These are phyloP conservation scores for Gymnoscopelus microlampas DNA, from an alignment of 2,797 vertebrate genomes.

Conservation along the genomic window DNA sequence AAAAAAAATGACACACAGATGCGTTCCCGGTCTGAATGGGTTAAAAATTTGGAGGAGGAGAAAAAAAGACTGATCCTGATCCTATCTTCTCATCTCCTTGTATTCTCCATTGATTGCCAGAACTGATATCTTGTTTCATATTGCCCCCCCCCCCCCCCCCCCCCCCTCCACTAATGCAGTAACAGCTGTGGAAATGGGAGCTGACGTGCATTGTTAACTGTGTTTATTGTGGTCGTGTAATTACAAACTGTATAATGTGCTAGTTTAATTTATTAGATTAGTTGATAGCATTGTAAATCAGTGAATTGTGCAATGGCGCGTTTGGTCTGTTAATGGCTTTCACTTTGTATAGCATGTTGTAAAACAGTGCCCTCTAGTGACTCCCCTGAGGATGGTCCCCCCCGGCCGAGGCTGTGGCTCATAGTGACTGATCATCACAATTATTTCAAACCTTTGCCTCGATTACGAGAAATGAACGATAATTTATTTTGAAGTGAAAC, in stretches of 20 bases:
- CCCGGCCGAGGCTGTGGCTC: background rate
- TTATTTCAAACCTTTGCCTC: too few relatives aligned
- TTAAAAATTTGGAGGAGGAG: conserved; percentile 50
- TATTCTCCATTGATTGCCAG: conserved; percentile 78
- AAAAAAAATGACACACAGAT: too few relatives aligned
- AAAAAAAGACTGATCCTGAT: conserved; percentile 66
- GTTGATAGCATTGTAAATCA: conserved; percentile 75
- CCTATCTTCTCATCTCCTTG: conserved; percentile 77
- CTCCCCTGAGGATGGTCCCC: conserved; percentile 13
- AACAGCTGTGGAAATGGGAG: conserved; percentile 76
- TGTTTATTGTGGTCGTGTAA: conserved; percentile 82
- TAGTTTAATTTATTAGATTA: conserved; percentile 83
- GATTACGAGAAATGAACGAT: too few relatives aligned
- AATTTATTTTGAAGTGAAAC: too few relatives aligned
- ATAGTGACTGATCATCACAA: too few relatives aligned
- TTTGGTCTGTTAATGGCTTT: conserved; percentile 32
- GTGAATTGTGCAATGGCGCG: conserved; percentile 61
- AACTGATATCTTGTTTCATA: conserved; percentile 79
- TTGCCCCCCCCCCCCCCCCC: conserved; percentile 43
- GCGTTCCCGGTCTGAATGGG: too few relatives aligned
- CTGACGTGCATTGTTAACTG: conserved; percentile 76
- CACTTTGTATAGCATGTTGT: conserved; percentile 58
- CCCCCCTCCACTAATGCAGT: conserved; percentile 62
- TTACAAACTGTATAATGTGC: conserved; percentile 80
- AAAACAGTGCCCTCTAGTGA: conserved; percentile 83